Evolutionary conservation across 2,797 vertebrate genomes (phyloP), one percentile per base, ranked within the genome.

Genomic region (Sternarchorhynchus goeldii): DNA sequence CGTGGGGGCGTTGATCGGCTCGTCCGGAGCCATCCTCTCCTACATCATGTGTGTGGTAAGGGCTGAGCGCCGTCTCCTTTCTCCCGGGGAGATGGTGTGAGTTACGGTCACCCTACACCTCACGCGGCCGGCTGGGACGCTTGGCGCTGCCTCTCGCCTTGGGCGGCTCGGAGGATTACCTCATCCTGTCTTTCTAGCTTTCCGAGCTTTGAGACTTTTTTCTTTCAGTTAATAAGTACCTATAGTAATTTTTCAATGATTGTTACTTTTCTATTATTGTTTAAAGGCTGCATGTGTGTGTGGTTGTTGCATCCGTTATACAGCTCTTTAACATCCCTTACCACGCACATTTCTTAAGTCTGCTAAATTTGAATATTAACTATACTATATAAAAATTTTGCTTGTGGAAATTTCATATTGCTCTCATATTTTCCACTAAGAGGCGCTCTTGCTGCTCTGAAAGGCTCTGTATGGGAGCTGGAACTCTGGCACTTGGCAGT

Each of bases 31-130:
- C 80, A 92, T 93, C 75, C 91, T 95, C 4, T 95, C 89, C 3
- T 93, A 92, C 86, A 88, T 88, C 56, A 95, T 94, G 90, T 94
- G 91, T 91, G 91, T 91, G 89, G 91, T 94, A 85, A 93, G 93
- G 62, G 36, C n/a, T 41, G 59, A 17, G 20, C 62, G 20, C 50
- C 32, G 2, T 39, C 25, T 4, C n/a, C 32, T 55, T 72, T 60
- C 36, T 74, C 25, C 2, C 32, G 14, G 21, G 56, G 55, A 60
- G 53, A 67, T 6, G 55, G 75, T 69, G 65, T 45, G 55, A 60
- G 56, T 32, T 60, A 29, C 55, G 32, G 63, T 76, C 20, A 60
- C 63, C 6, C 20, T 78, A 57, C 6, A 55, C 55, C 65, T 62
- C 45, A n/a, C 17, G 2, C 6, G 10, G 41, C 7, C 18, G 39